Evolutionary conservation across 30 jellyfish, hydroid and myxozoan species (phyloP), one percentile per base, ranked within the genome.

Genomic region (Catostylus mosaicus): DNA sequence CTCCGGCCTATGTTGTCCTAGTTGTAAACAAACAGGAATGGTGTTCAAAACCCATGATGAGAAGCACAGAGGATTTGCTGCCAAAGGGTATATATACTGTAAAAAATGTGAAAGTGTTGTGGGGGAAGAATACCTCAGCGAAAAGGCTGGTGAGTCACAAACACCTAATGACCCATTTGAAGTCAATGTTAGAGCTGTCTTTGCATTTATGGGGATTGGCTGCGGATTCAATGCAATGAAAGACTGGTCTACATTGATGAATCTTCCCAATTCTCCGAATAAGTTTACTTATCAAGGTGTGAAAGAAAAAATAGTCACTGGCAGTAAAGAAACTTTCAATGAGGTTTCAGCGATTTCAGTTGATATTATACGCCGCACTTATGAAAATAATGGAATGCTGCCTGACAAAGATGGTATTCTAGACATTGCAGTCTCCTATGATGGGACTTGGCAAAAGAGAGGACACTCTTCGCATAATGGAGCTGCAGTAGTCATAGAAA

Each of bases 1-100:
- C 67, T 5, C 67, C 67, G 26, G 67, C 67, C 67, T 54, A 54
- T 54, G 67, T 54, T 54, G 67, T 32, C 67, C n/a, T 54, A 19
- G 32, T 3, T 54, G 67, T 54, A 3, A 3, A 32, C 67, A 54
- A 54, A 32, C 67, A 16, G 26, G 67, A 54, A 54, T 54, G 4
- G 67, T 54, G 6, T 54, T 54, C 67, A 54, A 54, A 54, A 54
- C 2, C 60, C 67, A 54, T 32, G 67, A 54, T 54, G 26, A 54
- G 32, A 54, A 54, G n/a, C 67, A 54, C 67, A 54, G 26, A 54
- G 67, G 60, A 46, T 46, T 46, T 46, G 11, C 14, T 46, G 60
- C 60, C 60, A 46, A 46, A 19, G 67, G 67, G 8, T 54, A 54
- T 54, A 32, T 54, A 19, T 54, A 54, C 67, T 54, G 67, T 54